Conservation (phyloP, 2,888 invertebrate genomes). For the Lordiphosa fenestrarum region DNA sequence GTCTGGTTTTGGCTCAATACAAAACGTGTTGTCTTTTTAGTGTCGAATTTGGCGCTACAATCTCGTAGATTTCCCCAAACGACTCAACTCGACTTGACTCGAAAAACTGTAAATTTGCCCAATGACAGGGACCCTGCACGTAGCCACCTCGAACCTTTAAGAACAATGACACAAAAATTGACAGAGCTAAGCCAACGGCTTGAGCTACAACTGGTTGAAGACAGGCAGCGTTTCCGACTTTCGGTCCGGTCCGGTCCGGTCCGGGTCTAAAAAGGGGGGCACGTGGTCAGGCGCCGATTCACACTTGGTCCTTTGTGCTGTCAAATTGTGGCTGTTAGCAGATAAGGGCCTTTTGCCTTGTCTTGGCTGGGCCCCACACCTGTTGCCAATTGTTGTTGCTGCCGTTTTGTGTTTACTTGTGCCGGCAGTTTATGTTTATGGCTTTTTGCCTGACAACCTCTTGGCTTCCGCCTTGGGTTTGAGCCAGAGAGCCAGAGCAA, state of each 20-base stretch:
- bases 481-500: slow-evolving; percentile 23
- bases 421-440: slow-evolving; percentile 66
- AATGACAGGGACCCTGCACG: slow-evolving; percentile 60
- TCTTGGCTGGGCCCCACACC: slow-evolving; percentile 58
- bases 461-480: slow-evolving; percentile 36
- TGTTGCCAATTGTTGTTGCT: slow-evolving; percentile 63
- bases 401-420: slow-evolving; percentile 16
- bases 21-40: slow-evolving; percentile 59
- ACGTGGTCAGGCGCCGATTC: slow-evolving; percentile 48
- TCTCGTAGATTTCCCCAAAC: slow-evolving; percentile 66
- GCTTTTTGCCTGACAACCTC: slow-evolving; percentile 50
- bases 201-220: slow-evolving; percentile 36
- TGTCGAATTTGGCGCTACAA: slow-evolving; percentile 63
- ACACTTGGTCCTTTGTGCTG: slow-evolving; percentile 48
- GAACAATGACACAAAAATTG: slow-evolving; percentile 57
- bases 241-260: slow-evolving; percentile 20
- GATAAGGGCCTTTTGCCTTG: slow-evolving; percentile 51
- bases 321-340: slow-evolving; percentile 46
- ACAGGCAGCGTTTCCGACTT: slow-evolving; percentile 26
- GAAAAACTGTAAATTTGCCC: slow-evolving; percentile 63
- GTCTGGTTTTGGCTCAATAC: slow-evolving; percentile 41
- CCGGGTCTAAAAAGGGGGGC: slow-evolving; percentile 39
- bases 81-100: slow-evolving; percentile 25
- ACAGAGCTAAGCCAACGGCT: slow-evolving; percentile 55
- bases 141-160: slow-evolving; percentile 42